Conservation (phyloP, 2,797 vertebrate species). For the Paramormyrops hopkinsi region DNA sequence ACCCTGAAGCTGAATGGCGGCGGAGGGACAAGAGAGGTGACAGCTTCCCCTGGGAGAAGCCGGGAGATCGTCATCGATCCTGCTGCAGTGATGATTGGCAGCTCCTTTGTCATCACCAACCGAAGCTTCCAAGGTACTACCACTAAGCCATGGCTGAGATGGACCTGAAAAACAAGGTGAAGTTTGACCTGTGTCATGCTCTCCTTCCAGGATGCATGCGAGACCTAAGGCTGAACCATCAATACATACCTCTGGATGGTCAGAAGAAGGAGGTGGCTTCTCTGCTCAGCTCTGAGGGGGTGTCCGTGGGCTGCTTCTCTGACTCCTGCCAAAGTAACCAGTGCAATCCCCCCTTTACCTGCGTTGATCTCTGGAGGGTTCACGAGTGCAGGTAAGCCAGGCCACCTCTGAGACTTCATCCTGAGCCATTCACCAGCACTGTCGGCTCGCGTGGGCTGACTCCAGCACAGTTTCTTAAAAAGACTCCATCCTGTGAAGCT, state of each 20-base stretch:
- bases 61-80: constrained; percentile 77
- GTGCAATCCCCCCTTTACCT: constrained; percentile 73
- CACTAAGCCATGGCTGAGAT: background rate
- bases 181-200: constrained; percentile 10
- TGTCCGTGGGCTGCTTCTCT: constrained; percentile 73
- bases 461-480: background rate
- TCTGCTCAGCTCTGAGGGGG: constrained; percentile 64
- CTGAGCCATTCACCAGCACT: background rate
- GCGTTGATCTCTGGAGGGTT: constrained; percentile 80
- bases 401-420: background rate
- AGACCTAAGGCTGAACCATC: constrained; percentile 75
- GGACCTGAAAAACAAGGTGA: background rate
- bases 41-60: constrained; percentile 59
- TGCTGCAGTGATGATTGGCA: constrained; percentile 70
- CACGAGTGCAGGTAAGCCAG: constrained; percentile 75
- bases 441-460: too few species aligned
- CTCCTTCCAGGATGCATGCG: constrained; percentile 72
- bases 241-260: constrained; percentile 69
- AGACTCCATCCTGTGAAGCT: background rate
- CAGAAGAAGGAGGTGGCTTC: constrained; percentile 67
- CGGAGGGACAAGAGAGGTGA: constrained; percentile 70
- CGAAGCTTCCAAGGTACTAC: constrained; percentile 76
- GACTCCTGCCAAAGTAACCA: constrained; percentile 79
- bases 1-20: constrained; percentile 72
- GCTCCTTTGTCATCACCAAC: constrained; percentile 63